Conservation (phyloP, 2,888 invertebrate genomes). For the Apamea crenata region DNA sequence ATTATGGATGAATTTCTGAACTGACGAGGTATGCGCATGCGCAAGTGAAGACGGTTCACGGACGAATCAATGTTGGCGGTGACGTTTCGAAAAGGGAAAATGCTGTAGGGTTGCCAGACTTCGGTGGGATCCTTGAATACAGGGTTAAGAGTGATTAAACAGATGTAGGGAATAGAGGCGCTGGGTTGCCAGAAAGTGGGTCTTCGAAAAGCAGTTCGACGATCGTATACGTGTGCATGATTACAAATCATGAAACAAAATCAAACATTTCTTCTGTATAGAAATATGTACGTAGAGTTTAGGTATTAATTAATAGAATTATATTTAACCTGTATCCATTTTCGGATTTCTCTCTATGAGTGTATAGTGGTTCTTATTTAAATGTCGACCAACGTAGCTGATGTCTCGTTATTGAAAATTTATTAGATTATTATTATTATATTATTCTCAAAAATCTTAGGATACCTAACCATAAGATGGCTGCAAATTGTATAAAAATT, state of each 20-base stretch:
- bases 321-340: conserved; percentile 90
- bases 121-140: conserved; percentile 79
- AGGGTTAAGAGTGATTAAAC: conserved; percentile 82
- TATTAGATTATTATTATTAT: conserved; percentile 89
- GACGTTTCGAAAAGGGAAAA: conserved; percentile 74
- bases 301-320: conserved; percentile 89
- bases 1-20: conserved; percentile 72
- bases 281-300: conserved; percentile 86
- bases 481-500: conserved; percentile 88
- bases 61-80: conserved; percentile 70
- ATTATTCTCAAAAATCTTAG: conserved; percentile 88
- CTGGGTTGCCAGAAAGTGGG: conserved; percentile 81
- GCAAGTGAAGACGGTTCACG: conserved; percentile 67
- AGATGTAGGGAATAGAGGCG: conserved; percentile 76
- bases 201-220: conserved; percentile 88
- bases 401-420: conserved; percentile 90
- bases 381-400: conserved; percentile 90
- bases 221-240: conserved; percentile 90
- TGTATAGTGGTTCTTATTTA: conserved; percentile 90
- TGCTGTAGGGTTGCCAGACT: conserved; percentile 72
- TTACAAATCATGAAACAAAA: conserved; percentile 88
- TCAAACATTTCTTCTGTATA: conserved; percentile 88
- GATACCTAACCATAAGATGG: conserved; percentile 89
- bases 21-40: conserved; percentile 65
- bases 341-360: conserved; percentile 90